Evolutionary conservation across 2,888 invertebrate genomes (phyloP).

Genomic region (Acleris literana): DNA sequence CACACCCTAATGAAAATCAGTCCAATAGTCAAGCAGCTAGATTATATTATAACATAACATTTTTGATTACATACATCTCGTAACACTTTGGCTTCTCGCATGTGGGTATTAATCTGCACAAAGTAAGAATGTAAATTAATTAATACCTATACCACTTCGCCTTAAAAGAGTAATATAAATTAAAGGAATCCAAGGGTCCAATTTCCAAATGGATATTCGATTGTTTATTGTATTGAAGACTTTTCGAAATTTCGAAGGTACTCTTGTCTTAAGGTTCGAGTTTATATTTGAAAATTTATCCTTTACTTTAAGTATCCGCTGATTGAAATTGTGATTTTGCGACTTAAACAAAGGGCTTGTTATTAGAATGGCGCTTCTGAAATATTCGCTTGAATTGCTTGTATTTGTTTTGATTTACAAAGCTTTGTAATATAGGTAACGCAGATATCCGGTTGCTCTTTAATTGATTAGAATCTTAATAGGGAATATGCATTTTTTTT

Average conservation of each 20-base stretch:
- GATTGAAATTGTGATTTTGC: slow-evolving; percentile 18
- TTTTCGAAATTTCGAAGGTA: slow-evolving; percentile 9
- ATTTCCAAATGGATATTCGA: slow-evolving; percentile 21
- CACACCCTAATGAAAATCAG: too few relatives aligned
- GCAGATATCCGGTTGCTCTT: too few relatives aligned
- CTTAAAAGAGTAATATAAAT: background rate
- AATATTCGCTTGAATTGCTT: slow-evolving; percentile 12
- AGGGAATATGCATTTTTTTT: too few relatives aligned
- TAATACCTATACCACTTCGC: too few relatives aligned
- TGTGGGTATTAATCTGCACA: too few relatives aligned
- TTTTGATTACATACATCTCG: too few relatives aligned
- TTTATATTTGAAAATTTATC: slow-evolving; percentile 23
- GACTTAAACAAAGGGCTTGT: slow-evolving; percentile 5
- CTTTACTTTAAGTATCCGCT: slow-evolving; percentile 12
- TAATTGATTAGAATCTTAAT: too few relatives aligned
- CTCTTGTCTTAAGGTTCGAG: slow-evolving; percentile 3
- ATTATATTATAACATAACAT: too few relatives aligned
- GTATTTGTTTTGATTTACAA: background rate
- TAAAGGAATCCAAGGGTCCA: slow-evolving; percentile 2
- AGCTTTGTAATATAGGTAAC: background rate
- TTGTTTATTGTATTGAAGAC: slow-evolving; percentile 27
- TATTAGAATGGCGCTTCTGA: slow-evolving; percentile 2
- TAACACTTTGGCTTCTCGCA: too few relatives aligned
- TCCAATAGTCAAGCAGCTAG: too few relatives aligned
- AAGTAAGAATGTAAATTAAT: too few relatives aligned